Evolutionary conservation across 2,113 vertebrate species (phyloP).

Genomic region (Cepphus grylle): DNA sequence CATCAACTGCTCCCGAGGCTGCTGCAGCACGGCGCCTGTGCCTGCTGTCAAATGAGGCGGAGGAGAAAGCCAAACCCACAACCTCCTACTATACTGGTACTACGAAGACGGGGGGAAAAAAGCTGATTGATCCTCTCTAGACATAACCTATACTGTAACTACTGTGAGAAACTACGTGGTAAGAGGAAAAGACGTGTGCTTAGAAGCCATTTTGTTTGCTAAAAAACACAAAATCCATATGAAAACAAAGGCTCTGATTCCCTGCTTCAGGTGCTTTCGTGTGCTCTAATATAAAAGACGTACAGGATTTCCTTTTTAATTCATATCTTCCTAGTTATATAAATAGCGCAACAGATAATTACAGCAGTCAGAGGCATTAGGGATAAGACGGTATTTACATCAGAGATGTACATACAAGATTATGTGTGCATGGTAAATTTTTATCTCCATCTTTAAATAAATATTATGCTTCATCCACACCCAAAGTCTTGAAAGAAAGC

Average conservation of each 20-base stretch:
- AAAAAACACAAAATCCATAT: background rate
- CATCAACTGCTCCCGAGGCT: background rate
- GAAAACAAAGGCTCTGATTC: background rate
- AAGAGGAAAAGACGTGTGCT: background rate
- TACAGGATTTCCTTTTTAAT: background rate
- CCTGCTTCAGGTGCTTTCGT: background rate
- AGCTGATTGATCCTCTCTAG: background rate
- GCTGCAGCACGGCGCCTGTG: background rate
- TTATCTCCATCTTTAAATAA: slow-evolving; percentile 52
- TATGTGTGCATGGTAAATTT: slow-evolving; percentile 1
- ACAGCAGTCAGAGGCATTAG: background rate
- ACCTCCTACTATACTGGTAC: background rate
- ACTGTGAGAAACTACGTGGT: background rate
- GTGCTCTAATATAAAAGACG: background rate
- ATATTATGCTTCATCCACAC: slow-evolving; percentile 55
- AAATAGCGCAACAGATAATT: slow-evolving; percentile 4
- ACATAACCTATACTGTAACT: background rate
- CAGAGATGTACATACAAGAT: slow-evolving; percentile 30
- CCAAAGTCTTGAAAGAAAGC: slow-evolving; percentile 40
- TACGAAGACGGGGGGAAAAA: background rate
- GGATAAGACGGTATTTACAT: slow-evolving; percentile 25
- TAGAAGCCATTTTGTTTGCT: background rate
- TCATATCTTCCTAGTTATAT: background rate
- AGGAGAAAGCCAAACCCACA: background rate
- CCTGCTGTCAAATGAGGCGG: background rate